These are phyloP conservation scores for Andrena praecox DNA, from an alignment of 2,888 invertebrate genomes.

Conservation along the genomic window DNA sequence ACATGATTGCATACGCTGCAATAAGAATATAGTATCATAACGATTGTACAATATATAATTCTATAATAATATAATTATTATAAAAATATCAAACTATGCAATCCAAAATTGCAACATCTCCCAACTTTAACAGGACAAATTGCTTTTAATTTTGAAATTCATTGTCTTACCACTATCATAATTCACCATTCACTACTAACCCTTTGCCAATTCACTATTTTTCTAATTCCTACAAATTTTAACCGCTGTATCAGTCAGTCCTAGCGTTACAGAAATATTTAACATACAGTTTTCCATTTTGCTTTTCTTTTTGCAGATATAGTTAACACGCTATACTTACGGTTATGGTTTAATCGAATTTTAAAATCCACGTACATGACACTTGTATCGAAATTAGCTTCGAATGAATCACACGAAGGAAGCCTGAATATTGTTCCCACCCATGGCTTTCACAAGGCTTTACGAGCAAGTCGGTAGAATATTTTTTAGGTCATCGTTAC, in stretches of 20 bases:
- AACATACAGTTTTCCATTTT: not conserved
- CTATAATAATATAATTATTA: too few relatives aligned
- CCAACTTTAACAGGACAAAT: too few relatives aligned
- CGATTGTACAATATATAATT: too few relatives aligned
- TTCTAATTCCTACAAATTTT: not conserved
- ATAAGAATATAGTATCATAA: not conserved
- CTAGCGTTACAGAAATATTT: not conserved
- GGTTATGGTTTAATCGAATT: not conserved
- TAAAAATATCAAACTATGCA: too few relatives aligned
- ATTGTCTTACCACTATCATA: too few relatives aligned
- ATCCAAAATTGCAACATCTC: too few relatives aligned
- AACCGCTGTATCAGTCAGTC: not conserved
- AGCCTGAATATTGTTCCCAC: conserved; percentile 9
- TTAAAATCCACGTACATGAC: not conserved
- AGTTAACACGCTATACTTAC: not conserved
- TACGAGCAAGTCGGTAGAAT: conserved; percentile 9
- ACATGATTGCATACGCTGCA: not conserved
- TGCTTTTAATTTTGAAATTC: too few relatives aligned
- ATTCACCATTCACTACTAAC: too few relatives aligned
- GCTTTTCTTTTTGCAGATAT: not conserved
- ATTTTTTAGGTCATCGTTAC: conserved; percentile 71
- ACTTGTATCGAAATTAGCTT: not conserved
- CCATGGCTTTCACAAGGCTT: conserved; percentile 7
- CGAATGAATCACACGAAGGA: not conserved
- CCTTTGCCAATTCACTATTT: not conserved